Evolutionary conservation across 2,113 vertebrate genomes (phyloP), one percentile per base, ranked within the genome.

Genomic region (Tiliqua scincoides): DNA sequence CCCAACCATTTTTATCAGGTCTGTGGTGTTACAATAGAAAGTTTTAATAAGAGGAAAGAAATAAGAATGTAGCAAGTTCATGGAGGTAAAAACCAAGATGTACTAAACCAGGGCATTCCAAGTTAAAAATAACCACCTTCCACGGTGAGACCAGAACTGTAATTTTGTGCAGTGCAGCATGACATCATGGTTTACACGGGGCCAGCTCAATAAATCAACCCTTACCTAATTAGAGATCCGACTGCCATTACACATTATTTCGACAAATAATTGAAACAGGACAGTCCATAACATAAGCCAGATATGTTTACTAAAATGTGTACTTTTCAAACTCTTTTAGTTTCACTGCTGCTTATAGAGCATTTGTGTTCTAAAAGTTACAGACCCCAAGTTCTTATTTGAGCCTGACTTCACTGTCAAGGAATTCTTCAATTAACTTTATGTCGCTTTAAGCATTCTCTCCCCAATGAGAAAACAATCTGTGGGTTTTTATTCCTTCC

Each of bases 391-490:
- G 93, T 89, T 92, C 95, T 94, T 95, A 95, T 95, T 96, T 95
- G 89, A 93, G 95, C 94, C 95, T 97, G 95, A 97, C 97, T 96
- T 97, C 96, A 97, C 95, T 93, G 94, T 95, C 89, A 94, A 97
- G 95, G 96, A 97, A 98, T 97, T 97, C 96, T 97, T 97, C 96
- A 96, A 97, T 96, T 95, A 96, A 96, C 94, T 97, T 96, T 96
- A 96, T 91, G 18, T 95, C 96, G 94, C 95, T 96, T 94, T 94
- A 94, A 96, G 95, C 92, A 54, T 76, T 96, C 92, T 95, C 95
- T 93, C 95, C 93, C 95, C 95, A 96, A 95, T 14, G 91, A 95
- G 93, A 96, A 97, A 97, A 97, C 93, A 96, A 96, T 95, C 93
- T 96, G 94, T 94, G 93, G 94, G 94, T 96, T 95, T 94, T 96